phyloP scores from a whole-genome alignment of 2,113 vertebrate genomes.

The Dinomys branickii region DNA sequence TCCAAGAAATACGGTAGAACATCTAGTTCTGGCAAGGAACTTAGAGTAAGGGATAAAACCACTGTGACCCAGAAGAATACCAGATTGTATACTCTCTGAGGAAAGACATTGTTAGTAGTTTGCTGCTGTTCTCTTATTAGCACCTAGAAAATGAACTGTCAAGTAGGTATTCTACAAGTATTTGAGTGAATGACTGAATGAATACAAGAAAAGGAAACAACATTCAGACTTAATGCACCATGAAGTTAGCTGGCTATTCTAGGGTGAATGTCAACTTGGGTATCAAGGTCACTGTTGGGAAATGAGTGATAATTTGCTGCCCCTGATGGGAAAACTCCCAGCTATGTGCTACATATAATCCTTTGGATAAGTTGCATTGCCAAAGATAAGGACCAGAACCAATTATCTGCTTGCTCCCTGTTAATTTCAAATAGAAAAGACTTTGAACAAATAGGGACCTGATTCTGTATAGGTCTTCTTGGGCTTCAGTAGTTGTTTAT shows the following conservation, averaged over 20 bases:
- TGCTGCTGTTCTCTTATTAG: neutral
- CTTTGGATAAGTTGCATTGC: neutral
- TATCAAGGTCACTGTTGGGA: conserved; percentile 14
- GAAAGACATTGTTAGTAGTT: conserved; percentile 20
- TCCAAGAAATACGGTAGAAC: neutral
- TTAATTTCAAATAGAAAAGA: conserved; percentile 49
- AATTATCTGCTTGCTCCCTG: neutral
- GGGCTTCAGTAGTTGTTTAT: conserved; percentile 35
- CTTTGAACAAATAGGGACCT: conserved; percentile 38
- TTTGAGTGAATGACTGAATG: conserved; percentile 38
- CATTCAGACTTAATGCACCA: neutral
- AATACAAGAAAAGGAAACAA: neutral
- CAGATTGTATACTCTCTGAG: neutral
- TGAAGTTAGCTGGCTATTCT: neutral
- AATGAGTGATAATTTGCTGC: conserved; percentile 10
- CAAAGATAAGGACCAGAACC: neutral
- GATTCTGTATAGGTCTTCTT: conserved; percentile 32
- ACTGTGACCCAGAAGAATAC: neutral
- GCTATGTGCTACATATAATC: neutral
- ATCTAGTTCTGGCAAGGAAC: neutral
- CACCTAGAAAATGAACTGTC: neutral
- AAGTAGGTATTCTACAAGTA: conserved; percentile 14
- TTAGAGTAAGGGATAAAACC: neutral
- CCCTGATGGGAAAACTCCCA: neutral
- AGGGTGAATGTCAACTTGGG: conserved; percentile 3